Conservation (phyloP, 2,888 invertebrate genomes). For the Notodonta dromedarius region DNA sequence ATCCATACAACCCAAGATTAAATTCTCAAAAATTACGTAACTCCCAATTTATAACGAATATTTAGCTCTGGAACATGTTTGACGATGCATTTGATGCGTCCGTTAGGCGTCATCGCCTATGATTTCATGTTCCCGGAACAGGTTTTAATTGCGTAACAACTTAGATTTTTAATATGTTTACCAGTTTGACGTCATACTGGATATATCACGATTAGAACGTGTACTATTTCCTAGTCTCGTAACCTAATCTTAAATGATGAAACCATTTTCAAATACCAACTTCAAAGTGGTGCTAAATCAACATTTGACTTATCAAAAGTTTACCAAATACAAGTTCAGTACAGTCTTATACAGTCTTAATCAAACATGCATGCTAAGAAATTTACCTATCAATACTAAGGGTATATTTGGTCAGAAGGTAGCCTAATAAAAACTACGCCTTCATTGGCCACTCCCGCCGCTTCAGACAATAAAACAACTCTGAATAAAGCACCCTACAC, state of each 20-base stretch:
- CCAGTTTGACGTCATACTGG: constrained; percentile 3
- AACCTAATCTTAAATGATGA: no score
- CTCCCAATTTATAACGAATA: background rate
- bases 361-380: no score
- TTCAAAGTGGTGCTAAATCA: no score
- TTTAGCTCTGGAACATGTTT: constrained; percentile 2
- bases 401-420: background rate
- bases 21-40: constrained; percentile 1
- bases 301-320: no score
- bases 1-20: background rate
- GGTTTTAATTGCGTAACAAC: background rate
- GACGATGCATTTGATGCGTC: constrained; percentile 8
- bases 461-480: background rate
- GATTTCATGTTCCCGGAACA: constrained; percentile 3
- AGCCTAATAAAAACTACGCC: background rate
- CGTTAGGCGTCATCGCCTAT: constrained; percentile 18
- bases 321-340: no score
- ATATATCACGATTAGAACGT: background rate
- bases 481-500: constrained; percentile 1
- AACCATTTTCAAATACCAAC: no score
- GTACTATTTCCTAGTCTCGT: no score
- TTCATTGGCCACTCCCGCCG: background rate
- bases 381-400: no score
- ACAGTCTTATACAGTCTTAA: no score
- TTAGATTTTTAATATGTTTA: background rate